Base-by-base conservation (phyloP, 2,797 vertebrate species). In the Propithecus perrieri region DNA sequence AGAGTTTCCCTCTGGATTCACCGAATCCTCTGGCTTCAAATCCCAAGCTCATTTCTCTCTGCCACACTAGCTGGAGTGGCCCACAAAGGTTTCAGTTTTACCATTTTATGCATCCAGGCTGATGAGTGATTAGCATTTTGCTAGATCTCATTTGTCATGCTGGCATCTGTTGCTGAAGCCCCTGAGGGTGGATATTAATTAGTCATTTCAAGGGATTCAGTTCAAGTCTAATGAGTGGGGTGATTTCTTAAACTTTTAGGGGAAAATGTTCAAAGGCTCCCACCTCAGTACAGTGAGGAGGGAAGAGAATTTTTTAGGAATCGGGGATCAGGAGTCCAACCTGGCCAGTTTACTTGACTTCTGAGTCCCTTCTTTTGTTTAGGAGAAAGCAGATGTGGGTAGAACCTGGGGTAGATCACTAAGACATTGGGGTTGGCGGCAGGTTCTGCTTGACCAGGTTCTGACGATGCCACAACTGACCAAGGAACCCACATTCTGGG, bases 131-230 rank as follows among this genome's bases (percentile, higher is more conserved):
- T 94, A 94, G 28, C 57, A 86, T 89, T 91, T 95, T 89, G 1
- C 88, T 67, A 57, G 41, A 80, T 97, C 91, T 94, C 91, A 65
- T 85, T 92, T 95, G 59, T 89, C 57, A 83, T 61, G 30, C 30
- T 94, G 80, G 74, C 74, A 91, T 89, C 89, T 93, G 38, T 74
- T 92, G 9, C 41, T 93, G 53, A 67, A 93, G 50, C 26, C 89
- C 17, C 14, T 61, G 30, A 89, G 28, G 43, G 57, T 85, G 14
- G 46, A 17, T 81, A 76, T 92, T 88, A 89, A 76, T 91, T 91
- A 89, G 38, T 96, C 91, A 96, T 86, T 92, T 96, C 86, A 93
- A 94, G 74, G 63, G 84, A 85, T 93, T 93, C 86, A 92, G 11
- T 91, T 96, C 59, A 84, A 94, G 91, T 72, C 43, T 38, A 81